These are phyloP conservation scores for Galendromus occidentalis DNA, from an alignment of 1,140 invertebrate genomes.

Conservation along the genomic window DNA sequence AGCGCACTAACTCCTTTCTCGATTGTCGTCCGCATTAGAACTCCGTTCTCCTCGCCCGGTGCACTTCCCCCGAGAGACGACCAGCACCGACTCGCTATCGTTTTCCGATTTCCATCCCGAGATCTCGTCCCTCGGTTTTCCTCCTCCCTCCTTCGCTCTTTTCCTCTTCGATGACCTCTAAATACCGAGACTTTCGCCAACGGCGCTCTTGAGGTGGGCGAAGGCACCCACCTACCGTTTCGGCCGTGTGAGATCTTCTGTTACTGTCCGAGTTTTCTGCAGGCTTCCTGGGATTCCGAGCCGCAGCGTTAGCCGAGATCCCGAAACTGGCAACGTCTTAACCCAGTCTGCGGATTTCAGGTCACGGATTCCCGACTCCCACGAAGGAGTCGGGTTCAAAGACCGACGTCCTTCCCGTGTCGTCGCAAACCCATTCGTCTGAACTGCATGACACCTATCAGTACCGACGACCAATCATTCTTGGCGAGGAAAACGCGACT, in stretches of 20 bases:
- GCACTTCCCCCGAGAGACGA: no score
- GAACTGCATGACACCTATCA: constrained; percentile 4
- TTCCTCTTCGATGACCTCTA: neutral
- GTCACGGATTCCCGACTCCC: neutral
- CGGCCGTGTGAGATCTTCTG: no score
- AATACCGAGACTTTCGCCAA: neutral
- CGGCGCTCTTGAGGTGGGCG: no score
- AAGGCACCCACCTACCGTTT: no score
- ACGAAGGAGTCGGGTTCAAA: neutral
- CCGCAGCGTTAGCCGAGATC: no score
- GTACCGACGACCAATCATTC: neutral
- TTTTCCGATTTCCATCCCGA: neutral
- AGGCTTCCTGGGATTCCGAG: no score
- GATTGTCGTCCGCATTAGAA: no score
- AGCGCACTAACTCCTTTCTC: no score
- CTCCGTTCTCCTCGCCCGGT: no score
- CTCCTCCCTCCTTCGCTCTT: neutral
- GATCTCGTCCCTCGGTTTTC: neutral
- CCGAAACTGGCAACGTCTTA: no score
- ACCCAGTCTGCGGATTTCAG: neutral
- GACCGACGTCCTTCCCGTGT: neutral
- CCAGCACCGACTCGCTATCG: neutral
- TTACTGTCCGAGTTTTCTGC: no score
- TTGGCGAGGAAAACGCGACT: neutral
- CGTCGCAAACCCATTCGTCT: constrained; percentile 1